Percentiles rank a stretch among this genome's conserved stretches.
Conservation (phyloP, 2,797 vertebrate species). For the Galaxias olidus region DNA sequence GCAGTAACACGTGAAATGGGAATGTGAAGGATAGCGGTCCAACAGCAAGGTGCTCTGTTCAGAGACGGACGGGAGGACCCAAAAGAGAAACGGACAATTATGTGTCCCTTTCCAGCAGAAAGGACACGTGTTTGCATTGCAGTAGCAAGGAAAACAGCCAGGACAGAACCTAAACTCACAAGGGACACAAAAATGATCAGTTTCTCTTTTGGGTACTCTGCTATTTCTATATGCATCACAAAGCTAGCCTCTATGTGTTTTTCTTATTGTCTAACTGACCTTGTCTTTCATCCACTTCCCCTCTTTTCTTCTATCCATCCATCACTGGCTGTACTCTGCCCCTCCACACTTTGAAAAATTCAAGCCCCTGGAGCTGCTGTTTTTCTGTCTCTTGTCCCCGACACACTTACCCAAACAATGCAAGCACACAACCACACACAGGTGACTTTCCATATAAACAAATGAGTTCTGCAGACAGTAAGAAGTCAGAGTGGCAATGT, state of each 20-base stretch:
- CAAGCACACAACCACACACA: constrained; percentile 10
- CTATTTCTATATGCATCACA: constrained; percentile 3
- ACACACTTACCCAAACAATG: constrained; percentile 4
- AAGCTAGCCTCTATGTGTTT: constrained; percentile 26
- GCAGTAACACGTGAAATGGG: too few relatives aligned
- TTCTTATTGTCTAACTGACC: not conserved
- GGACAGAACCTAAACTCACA: too few relatives aligned
- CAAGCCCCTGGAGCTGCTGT: constrained; percentile 33
- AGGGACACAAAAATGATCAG: too few relatives aligned
- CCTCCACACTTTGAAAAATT: constrained; percentile 10
- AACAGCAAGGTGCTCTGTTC: too few relatives aligned
- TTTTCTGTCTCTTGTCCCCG: constrained; percentile 59
- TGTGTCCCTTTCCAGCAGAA: too few relatives aligned
- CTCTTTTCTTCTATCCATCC: constrained; percentile 32
- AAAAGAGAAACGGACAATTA: too few relatives aligned
- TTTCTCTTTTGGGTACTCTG: constrained; percentile 25
- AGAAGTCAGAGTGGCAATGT: constrained; percentile 12
- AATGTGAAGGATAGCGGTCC: too few relatives aligned
- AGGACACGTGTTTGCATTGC: too few relatives aligned
- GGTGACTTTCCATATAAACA: not conserved
- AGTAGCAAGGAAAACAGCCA: too few relatives aligned
- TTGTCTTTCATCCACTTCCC: constrained; percentile 19
- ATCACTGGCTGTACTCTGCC: not conserved
- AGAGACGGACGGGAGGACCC: too few relatives aligned
- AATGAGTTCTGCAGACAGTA: constrained; percentile 1